Evolutionary conservation across 2,113 vertebrate genomes (phyloP).

Genomic region (Pomatorhinus ruficollis): DNA sequence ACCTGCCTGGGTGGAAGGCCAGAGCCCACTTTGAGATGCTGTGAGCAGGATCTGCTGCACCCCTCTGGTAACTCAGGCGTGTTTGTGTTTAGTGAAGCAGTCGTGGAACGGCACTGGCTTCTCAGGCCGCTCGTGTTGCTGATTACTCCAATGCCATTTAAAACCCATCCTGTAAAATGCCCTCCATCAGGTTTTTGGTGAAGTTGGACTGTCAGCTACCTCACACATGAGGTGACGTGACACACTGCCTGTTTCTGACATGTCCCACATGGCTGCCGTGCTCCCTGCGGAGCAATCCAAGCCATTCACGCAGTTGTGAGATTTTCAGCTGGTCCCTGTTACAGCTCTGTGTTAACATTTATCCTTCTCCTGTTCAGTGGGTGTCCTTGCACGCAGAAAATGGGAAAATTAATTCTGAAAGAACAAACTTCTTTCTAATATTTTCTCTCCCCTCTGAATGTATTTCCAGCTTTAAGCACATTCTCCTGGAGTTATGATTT

Average conservation of each 20-base stretch:
- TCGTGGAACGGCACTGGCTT: fast-evolving
- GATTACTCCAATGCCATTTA: background rate
- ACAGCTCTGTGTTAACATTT: background rate
- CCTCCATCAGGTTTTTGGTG: background rate
- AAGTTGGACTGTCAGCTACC: background rate
- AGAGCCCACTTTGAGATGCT: background rate
- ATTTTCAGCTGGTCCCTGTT: background rate
- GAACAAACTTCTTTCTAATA: background rate
- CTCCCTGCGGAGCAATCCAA: background rate
- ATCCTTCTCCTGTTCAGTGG: background rate
- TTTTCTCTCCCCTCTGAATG: background rate
- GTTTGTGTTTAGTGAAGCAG: background rate
- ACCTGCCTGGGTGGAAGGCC: background rate
- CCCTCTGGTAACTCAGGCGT: background rate
- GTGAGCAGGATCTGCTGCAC: background rate
- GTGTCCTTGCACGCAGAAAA: background rate
- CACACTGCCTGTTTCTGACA: background rate
- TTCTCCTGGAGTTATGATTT: background rate
- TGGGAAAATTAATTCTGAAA: background rate
- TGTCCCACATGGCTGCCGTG: fast-evolving
- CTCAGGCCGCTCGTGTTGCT: fast-evolving
- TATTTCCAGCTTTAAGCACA: background rate
- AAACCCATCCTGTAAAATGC: background rate
- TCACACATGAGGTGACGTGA: background rate
- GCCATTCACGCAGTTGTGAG: background rate